These are phyloP conservation scores for Xenops minutus DNA, from an alignment of 2,797 vertebrate species.

Conservation along the genomic window DNA sequence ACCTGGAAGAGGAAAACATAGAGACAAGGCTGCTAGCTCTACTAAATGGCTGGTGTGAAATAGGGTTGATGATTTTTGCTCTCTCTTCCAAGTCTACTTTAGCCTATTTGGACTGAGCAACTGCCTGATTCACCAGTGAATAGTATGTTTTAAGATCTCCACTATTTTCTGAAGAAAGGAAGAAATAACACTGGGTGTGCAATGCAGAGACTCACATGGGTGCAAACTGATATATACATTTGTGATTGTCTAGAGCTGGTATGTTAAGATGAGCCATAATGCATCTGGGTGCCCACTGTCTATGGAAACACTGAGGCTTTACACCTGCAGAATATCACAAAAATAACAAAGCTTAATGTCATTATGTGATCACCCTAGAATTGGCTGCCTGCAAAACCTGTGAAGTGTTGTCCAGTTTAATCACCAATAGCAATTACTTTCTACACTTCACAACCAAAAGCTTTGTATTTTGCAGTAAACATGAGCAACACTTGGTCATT, in stretches of 20 bases:
- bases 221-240: background rate
- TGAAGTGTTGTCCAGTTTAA: background rate
- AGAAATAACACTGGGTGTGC: background rate
- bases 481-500: background rate
- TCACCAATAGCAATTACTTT: background rate
- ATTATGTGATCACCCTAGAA: background rate
- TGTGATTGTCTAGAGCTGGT: background rate
- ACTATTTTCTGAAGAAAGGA: background rate
- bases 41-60: background rate
- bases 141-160: background rate
- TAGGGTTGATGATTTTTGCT: background rate
- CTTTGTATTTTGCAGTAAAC: background rate
- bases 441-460: background rate
- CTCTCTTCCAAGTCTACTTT: background rate
- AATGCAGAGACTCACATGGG: background rate
- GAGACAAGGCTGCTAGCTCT: background rate
- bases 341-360: background rate
- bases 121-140: background rate
- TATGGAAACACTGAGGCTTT: background rate
- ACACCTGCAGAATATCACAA: background rate
- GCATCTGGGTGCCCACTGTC: background rate
- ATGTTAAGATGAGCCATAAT: background rate
- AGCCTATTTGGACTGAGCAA: background rate
- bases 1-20: background rate
- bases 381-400: background rate